Base-by-base conservation (phyloP, 2,888 invertebrate genomes). In the Strigamia crassipes region DNA sequence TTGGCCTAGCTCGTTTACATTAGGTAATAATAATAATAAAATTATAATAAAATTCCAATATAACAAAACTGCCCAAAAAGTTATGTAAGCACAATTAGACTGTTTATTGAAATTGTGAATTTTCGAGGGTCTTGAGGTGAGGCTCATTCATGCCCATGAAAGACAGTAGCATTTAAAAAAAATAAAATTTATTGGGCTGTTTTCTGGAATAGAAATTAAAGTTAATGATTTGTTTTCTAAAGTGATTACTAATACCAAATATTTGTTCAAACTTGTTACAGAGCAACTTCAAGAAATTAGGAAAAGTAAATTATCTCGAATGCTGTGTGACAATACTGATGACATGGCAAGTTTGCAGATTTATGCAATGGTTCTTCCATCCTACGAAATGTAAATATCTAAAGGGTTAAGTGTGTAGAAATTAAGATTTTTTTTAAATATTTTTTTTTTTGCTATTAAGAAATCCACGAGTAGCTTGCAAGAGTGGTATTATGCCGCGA, bases 311-410 rank as follows among this genome's bases (percentile, higher is more conserved):
- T 85, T 89, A n/a, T 87, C 89, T 0, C 84, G 89, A 80, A 83
- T 89, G 1, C 83, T 89, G 8, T 89, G 89, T 84, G 89, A 89
- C 83, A 88, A 88, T 82, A 86, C 87, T 3, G 89, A 89, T 84
- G 86, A 87, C 83, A 87, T 89, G 42, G 86, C 87, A 42, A 87
- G 86, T 8, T 85, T 89, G 46, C 89, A 89, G 84, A 85, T 96
- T 15, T 96, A 95, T 88, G 95, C 96, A 0, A 95, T 96, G 94
- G 95, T 96, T 41, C 89, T 96, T 86, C 95, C 96, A 3, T 96
- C 96, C 89, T 96, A 96, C 87, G 95, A 96, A 91, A 91, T 96
- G 96, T 96, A 91, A 93, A 94, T 91, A 77, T n/a, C 31, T 3
- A 78, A 77, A 78, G 41, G 41, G 23, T 31, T 8, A 38, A 15